Evolutionary conservation across 2,888 invertebrate genomes (phyloP), one percentile per base, ranked within the genome.

Genomic region (Melanostoma scalare): DNA sequence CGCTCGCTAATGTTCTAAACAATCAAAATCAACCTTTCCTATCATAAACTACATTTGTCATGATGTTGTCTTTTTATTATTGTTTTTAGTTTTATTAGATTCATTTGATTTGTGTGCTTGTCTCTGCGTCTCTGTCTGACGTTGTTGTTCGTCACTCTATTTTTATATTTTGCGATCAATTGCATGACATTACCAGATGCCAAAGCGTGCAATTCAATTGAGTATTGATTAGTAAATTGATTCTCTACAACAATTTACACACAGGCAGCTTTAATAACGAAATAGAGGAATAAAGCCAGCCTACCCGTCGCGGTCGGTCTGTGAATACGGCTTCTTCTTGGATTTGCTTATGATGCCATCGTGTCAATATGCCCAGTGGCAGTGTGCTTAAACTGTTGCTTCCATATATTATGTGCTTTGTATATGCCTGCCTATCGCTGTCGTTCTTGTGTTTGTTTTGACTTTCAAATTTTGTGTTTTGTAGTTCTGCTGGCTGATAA

Each of bases 221-320:
- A 8, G 10, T 79, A 84, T 84, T 73, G 82, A 82, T 82, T 78
- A 56, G 50, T 82, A 52, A 78, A 84, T 84, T 79, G 69, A 74
- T 71, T 84, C 65, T 53, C 44, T 42, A 61, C 8, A 42, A 42
- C 9, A 3, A 71, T 40, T 68, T 67, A 77, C 52, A 71, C 53
- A 10, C 58, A 56, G 5, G 20, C 55, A 30, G 33, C 44, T 63
- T 2, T 50, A 46, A n/a, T 36, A 36, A 55, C 30, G 60, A 20
- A 20, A 20, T 4, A 46, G 20, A 35, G 44, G 42, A 44, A 61
- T 35, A 50, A 38, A 40, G 30, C 30, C 55, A 31, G 40, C 50
- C 46, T 10, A 6, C 8, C 10, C 9, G 40, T 2, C 31, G 2
- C 9, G n/a, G 9, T 9, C 36, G 42, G 20, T 5, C 55, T 44